Base-by-base conservation (phyloP, 2,888 invertebrate species). In the Meloe dianella region DNA sequence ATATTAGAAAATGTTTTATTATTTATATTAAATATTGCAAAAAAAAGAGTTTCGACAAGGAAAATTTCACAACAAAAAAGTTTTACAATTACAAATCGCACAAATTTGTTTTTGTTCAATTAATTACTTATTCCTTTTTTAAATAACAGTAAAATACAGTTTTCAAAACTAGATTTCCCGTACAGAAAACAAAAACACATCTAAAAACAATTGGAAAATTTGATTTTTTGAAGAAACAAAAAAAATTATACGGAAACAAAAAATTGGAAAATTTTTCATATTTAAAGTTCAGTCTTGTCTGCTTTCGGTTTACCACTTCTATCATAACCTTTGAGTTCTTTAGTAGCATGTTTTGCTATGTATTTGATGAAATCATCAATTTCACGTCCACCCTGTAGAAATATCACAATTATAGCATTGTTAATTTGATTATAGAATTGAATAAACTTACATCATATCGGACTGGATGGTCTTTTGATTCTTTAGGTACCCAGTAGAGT, bases 311-410 rank as follows among this genome's bases (percentile, higher is more conserved):
- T 92, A 78, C 98, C 98, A 80, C 90, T 92, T 73, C 96, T 90
- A 85, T 94, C 94, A 84, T 87, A 97, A 70, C 92, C 92, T 75
- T 91, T 93, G 77, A 99, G 90, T 81, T 95, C 96, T 72, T 90
- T 87, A 61, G 95, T 94, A 14, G 98, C 89, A 74, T 98, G 93
- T 82, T 95, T 92, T 59, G 98, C 91, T 76, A 99, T 92, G 85
- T 95, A 99, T 81, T 95, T 95, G 73, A 99, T 78, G 84, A 99
- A 98, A 83, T 98, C 98, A 70, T 97, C 92, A 7, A 95, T 85
- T 75, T 95, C 93, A 67, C 99, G 92, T 2, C 97, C 98, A 77
- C 96, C 96, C 88, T 93, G n/a, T n/a, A n/a, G n/a, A 85, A 59
- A 58, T 64, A 70, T 14, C 20, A 57, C 17, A 35, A 41, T 20